These are phyloP conservation scores for Thamnophis elegans DNA, from an alignment of 2,797 vertebrate species.

Conservation along the genomic window DNA sequence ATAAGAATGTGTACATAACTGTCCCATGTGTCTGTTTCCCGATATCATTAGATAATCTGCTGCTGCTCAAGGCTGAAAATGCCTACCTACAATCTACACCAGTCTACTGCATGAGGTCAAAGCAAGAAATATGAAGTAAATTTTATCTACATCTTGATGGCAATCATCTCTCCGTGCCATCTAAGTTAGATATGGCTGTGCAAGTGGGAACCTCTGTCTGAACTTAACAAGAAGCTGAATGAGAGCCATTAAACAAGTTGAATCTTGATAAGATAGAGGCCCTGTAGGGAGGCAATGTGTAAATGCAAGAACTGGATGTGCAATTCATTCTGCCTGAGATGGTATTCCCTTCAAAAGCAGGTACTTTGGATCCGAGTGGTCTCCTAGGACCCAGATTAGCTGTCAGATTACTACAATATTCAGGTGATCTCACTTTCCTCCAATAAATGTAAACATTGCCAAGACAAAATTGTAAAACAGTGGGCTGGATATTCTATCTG, in stretches of 20 bases:
- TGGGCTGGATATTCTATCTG: neutral
- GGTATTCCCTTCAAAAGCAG: neutral
- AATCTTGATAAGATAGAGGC: neutral
- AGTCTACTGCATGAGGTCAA: neutral
- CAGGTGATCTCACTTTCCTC: neutral
- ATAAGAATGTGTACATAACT: neutral
- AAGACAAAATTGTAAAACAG: neutral
- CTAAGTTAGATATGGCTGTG: neutral
- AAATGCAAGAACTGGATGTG: neutral
- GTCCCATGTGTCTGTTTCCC: neutral
- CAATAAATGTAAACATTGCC: neutral
- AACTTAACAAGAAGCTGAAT: neutral
- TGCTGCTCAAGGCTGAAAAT: neutral
- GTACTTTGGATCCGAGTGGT: neutral
- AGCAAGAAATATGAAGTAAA: neutral
- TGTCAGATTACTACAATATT: conserved; percentile 25
- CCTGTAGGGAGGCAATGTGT: neutral
- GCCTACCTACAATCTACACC: neutral
- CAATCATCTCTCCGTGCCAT: neutral
- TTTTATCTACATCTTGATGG: neutral
- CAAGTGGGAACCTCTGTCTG: neutral
- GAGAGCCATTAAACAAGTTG: neutral
- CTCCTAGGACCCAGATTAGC: neutral
- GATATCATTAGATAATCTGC: neutral
- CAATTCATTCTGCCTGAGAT: neutral